Evolutionary conservation across 2,888 invertebrate genomes (phyloP), one percentile per base, ranked within the genome.

Genomic region (Athalia circularis): DNA sequence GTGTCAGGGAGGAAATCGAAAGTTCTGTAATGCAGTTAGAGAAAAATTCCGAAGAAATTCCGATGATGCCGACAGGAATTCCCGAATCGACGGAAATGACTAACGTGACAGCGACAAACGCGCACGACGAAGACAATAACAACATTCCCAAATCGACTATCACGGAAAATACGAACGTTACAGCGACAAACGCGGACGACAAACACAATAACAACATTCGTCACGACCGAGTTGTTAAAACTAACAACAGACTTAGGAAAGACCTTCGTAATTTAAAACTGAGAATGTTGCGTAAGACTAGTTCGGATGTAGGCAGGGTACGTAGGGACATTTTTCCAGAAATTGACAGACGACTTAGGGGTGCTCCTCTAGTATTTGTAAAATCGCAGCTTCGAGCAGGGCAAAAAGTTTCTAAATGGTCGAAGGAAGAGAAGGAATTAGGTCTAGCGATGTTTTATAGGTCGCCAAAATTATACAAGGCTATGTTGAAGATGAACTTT

Each of bases 371-470:
- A 79, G 79, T 80, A 79, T 59, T 81, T 80, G 70, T 43, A 50
- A 68, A 80, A 80, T 79, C 80, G 77, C 80, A 81, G 80, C 80
- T 81, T 79, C 75, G 81, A 79, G 80, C 80, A 81, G 78, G 43
- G 57, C 77, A 54, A 62, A 61, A 80, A 79, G 67, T 70, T 45
- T 13, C 13, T 59, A 81, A 74, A 72, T 59, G 59, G 59, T 4
- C 9, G 8, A 15, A n/a, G 15, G 59, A 59, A n/a, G 59, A 59
- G 15, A 59, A 59, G 6, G n/a, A 59, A 6, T 59, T 59, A 59
- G 59, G 59, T 59, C n/a, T 59, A 4, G 59, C n/a, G 13, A 11
- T 59, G n/a, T 59, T 59, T 15, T n/a, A 59, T 6, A 11, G 59
- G 5, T 59, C 59, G 4, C n/a, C 59, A n/a, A 59, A 59, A 59